Evolutionary conservation across 2,113 vertebrate genomes (phyloP).

Genomic region (Passer montanus): DNA sequence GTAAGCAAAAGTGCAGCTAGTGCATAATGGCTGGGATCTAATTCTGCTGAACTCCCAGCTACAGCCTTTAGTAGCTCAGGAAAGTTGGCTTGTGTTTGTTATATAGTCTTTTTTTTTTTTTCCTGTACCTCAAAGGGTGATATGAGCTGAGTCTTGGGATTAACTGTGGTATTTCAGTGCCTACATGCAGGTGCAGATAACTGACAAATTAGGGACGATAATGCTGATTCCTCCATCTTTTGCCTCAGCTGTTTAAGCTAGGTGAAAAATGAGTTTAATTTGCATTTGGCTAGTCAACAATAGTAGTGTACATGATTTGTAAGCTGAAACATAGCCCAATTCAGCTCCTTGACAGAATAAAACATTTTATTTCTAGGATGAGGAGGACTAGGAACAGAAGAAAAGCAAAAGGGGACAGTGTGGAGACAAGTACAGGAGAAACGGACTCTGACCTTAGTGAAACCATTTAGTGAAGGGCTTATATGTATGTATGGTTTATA

Average conservation of each 20-base stretch:
- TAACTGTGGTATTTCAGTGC: neutral
- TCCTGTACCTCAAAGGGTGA: neutral
- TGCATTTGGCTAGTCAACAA: neutral
- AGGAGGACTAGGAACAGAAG: neutral
- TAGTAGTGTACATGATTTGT: neutral
- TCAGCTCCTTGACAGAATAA: neutral
- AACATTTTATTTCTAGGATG: neutral
- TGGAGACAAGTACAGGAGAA: neutral
- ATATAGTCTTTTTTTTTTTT: neutral
- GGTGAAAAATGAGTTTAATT: neutral
- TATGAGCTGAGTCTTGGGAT: neutral
- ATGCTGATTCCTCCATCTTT: neutral
- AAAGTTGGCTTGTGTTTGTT: neutral
- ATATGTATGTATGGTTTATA: neutral
- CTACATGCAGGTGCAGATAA: neutral
- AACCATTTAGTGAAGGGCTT: neutral
- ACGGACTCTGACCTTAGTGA: neutral
- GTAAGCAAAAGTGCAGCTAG: neutral
- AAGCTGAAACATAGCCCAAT: neutral
- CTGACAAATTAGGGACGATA: neutral
- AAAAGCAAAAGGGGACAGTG: neutral
- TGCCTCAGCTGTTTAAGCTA: neutral
- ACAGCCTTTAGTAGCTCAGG: neutral
- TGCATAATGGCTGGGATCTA: neutral
- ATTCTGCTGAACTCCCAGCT: neutral